Conservation (phyloP, 2,113 vertebrate genomes). For the Megaceryle maxima region DNA sequence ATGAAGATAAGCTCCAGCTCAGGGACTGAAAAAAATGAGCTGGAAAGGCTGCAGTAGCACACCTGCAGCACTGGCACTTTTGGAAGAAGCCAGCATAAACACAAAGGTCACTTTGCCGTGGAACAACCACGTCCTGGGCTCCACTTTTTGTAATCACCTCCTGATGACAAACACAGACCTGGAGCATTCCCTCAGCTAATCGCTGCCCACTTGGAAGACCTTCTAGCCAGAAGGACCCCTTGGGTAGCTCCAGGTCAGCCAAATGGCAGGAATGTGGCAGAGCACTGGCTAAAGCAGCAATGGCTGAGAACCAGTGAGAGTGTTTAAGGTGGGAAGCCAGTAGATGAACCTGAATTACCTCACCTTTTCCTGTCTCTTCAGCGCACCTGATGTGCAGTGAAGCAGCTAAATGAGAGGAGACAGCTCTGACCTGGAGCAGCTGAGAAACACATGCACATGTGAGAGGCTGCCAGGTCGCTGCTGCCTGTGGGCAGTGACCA, state of each 20-base stretch:
- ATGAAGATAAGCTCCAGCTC: background rate
- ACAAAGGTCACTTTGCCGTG: background rate
- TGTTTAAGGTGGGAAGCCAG: fast-evolving
- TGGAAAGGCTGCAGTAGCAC: background rate
- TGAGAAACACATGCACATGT: fast-evolving
- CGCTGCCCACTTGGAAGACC: background rate
- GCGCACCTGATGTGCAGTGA: fast-evolving
- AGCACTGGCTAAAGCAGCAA: fast-evolving
- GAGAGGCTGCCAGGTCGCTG: background rate
- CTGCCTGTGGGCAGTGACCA: background rate
- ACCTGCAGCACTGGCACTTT: background rate
- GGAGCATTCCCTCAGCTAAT: background rate
- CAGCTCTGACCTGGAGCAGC: background rate
- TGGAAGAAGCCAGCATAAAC: background rate
- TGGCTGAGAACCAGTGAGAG: fast-evolving
- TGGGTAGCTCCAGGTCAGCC: background rate
- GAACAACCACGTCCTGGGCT: background rate
- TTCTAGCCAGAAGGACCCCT: background rate
- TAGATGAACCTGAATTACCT: background rate
- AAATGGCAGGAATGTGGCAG: background rate
- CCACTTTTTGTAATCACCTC: background rate
- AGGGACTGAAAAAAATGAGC: background rate
- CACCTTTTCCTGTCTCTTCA: background rate
- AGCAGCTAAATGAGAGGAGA: background rate
- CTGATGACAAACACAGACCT: background rate